Conservation (phyloP, 1,140 invertebrate genomes). For the Amyelois transitella region DNA sequence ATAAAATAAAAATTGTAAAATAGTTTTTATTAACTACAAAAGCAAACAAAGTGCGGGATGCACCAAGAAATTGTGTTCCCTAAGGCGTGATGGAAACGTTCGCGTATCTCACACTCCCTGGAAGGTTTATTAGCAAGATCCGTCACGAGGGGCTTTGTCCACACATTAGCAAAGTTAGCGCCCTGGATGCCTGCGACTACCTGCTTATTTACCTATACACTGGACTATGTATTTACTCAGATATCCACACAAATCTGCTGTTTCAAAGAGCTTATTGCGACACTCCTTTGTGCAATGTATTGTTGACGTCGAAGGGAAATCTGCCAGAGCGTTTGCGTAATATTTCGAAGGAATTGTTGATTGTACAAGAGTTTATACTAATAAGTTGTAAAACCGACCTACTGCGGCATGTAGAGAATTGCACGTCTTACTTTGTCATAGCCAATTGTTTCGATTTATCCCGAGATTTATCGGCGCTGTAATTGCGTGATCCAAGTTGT, state of each 20-base stretch:
- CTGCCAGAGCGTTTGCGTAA: slow-evolving; percentile 45
- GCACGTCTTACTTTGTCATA: slow-evolving; percentile 8
- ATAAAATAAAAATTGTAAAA: too few species aligned
- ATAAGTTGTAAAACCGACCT: slow-evolving; percentile 23
- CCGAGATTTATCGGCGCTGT: slow-evolving; percentile 4
- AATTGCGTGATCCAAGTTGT: slow-evolving; percentile 17
- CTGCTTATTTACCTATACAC: slow-evolving; percentile 54
- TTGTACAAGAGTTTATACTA: slow-evolving; percentile 38
- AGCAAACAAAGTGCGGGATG: not conserved
- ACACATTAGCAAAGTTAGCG: slow-evolving; percentile 68
- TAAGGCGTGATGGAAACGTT: slow-evolving; percentile 16
- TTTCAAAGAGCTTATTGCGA: slow-evolving; percentile 48
- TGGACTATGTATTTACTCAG: slow-evolving; percentile 50
- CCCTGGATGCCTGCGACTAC: slow-evolving; percentile 45
- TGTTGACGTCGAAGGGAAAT: slow-evolving; percentile 57
- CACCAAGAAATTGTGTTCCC: slow-evolving; percentile 5
- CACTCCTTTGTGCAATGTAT: slow-evolving; percentile 54
- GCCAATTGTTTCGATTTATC: not conserved
- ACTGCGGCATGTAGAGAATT: slow-evolving; percentile 16
- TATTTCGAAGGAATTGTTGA: slow-evolving; percentile 33
- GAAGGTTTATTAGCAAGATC: slow-evolving; percentile 67
- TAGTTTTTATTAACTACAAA: too few species aligned
- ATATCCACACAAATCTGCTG: slow-evolving; percentile 50
- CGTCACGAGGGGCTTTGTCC: slow-evolving; percentile 66
- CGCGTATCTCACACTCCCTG: slow-evolving; percentile 49